phyloP scores from a whole-genome alignment of 2,888 invertebrate species.

The Dinocampus coccinellae region DNA sequence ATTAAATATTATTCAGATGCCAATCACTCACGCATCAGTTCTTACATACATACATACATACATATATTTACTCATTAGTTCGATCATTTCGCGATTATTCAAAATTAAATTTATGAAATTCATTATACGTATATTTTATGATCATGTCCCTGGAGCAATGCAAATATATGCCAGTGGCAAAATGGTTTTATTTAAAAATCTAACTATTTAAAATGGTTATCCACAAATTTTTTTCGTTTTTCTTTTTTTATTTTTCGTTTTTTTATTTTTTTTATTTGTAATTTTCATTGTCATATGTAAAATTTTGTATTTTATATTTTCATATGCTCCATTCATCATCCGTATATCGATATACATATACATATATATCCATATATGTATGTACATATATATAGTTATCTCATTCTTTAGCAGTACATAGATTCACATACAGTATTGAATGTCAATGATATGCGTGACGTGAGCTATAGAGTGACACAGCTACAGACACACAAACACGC shows the following conservation, averaged over 20 bases:
- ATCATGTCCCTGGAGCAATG: background rate
- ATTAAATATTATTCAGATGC: background rate
- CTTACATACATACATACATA: background rate
- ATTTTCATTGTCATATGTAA: no score
- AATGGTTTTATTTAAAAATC: no score
- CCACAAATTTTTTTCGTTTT: no score
- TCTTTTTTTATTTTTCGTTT: no score
- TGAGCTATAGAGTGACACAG: conserved; percentile 33
- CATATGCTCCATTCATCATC: no score
- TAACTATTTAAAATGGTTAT: background rate
- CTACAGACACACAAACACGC: conserved; percentile 32
- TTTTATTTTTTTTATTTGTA: no score
- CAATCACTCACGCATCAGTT: background rate
- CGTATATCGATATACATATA: no score
- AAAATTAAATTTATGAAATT: background rate
- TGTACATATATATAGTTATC: background rate
- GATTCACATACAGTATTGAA: conserved; percentile 43
- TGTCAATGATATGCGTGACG: conserved; percentile 46
- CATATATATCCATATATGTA: background rate
- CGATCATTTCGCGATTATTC: background rate
- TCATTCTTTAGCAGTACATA: conserved; percentile 26
- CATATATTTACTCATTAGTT: background rate
- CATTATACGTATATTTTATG: background rate
- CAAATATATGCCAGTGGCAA: no score
- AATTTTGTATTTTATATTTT: no score